Evolutionary conservation across 2,797 vertebrate genomes (phyloP).

Genomic region (Mormyrops attenuatus): DNA sequence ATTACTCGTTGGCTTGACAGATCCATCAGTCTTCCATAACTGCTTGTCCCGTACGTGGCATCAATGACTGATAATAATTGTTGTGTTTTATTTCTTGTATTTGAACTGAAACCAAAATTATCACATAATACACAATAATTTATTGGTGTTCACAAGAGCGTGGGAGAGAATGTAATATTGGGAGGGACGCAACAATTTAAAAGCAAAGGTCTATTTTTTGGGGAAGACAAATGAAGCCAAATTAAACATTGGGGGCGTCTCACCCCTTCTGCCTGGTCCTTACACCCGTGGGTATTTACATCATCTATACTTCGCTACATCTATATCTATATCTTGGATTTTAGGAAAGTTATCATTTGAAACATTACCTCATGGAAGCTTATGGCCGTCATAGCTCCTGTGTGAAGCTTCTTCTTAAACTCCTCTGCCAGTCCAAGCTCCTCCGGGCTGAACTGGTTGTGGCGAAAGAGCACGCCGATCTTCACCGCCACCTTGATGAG

Average conservation of each 20-base stretch:
- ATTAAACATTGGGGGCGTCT: neutral
- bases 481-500: slow-evolving; percentile 67
- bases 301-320: neutral
- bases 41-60: neutral
- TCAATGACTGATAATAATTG: neutral
- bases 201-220: neutral
- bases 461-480: slow-evolving; percentile 62
- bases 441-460: slow-evolving; percentile 47
- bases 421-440: slow-evolving; percentile 54
- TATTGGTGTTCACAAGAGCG: neutral
- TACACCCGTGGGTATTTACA: neutral
- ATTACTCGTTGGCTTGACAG: neutral
- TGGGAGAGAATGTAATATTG: neutral
- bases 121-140: neutral
- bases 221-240: neutral
- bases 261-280: neutral
- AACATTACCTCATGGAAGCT: slow-evolving; percentile 59
- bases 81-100: neutral
- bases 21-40: neutral
- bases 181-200: neutral
- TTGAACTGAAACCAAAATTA: neutral
- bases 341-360: neutral
- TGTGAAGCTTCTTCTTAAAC: slow-evolving; percentile 61
- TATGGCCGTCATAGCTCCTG: slow-evolving; percentile 64
- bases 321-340: neutral